Evolutionary conservation across 2,888 invertebrate genomes (phyloP).

Genomic region (Drosophila fulvimacula): DNA sequence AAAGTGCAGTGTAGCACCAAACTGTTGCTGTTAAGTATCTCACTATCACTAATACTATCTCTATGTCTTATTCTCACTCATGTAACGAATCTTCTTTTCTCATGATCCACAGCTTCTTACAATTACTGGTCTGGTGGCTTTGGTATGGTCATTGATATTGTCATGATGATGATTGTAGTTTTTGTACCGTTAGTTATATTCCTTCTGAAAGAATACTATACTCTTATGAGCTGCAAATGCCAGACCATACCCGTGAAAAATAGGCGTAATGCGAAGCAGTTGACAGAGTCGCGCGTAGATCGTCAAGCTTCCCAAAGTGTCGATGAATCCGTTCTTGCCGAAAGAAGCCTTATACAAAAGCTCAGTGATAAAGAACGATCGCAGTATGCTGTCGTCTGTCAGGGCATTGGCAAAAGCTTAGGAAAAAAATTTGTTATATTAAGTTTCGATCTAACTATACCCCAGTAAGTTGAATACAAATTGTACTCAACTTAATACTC

Average conservation of each 20-base stretch:
- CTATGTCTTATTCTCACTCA: neutral
- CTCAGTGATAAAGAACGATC: constrained; percentile 18
- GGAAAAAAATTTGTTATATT: constrained; percentile 16
- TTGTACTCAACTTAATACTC: neutral
- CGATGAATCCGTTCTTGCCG: constrained; percentile 43
- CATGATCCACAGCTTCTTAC: constrained; percentile 20
- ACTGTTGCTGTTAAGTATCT: constrained; percentile 71
- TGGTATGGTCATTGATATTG: constrained; percentile 27
- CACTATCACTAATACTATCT: no score
- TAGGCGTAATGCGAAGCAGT: neutral
- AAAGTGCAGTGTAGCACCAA: constrained; percentile 42
- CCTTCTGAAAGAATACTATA: constrained; percentile 4
- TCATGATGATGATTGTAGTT: neutral
- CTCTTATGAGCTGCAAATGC: constrained; percentile 3
- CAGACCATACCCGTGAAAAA: neutral
- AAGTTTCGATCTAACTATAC: constrained; percentile 50
- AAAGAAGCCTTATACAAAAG: constrained; percentile 25
- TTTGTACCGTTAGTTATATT: constrained; percentile 2
- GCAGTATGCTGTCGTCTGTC: constrained; percentile 28
- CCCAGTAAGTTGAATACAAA: constrained; percentile 38
- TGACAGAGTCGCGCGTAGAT: constrained; percentile 4
- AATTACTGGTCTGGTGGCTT: constrained; percentile 1
- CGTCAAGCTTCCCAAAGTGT: neutral
- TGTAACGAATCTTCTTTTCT: neutral
- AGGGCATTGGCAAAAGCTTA: constrained; percentile 37